Evolutionary conservation across 2,888 invertebrate species (phyloP), one percentile per base, ranked within the genome.

Genomic region (Andrena dorsata): DNA sequence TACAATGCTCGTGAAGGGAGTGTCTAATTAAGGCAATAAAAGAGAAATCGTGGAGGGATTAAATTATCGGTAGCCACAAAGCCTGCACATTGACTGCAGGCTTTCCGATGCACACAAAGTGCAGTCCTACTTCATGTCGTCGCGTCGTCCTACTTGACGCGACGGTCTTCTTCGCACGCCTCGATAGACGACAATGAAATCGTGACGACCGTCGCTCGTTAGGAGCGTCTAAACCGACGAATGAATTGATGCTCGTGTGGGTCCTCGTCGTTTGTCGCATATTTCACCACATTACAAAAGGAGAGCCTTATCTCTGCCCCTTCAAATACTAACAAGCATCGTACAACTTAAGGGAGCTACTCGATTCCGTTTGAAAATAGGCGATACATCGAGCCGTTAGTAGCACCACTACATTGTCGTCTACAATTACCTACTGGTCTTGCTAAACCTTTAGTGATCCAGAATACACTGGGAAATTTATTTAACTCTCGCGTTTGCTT

Each of bases 121-220:
- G 51, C 73, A 47, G 49, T 73, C 16, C 32, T 53, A 49, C 64
- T 47, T 81, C 30, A 32, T n/a, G n/a, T 47, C 47, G 64, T 56
- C 68, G 49, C 49, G 81, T n/a, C 64, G 47, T 23, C n/a, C 23
- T 72, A 51, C 73, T 78, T 26, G 70, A 75, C 53, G 41, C 51
- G 53, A 53, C 70, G 10, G 51, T 56, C 56, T 71, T 66, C 61
- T 53, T 49, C 10, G 10, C 61, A 41, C 49, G 35, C 16, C 35
- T 51, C 72, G 69, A 49, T 49, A 49, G 13, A 68, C 80, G 16
- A 51, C 64, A 82, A 68, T 71, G 76, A n/a, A 73, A 61, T 71
- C 60, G 66, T 69, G 35, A 20, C 51, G 2, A 60, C 32, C 56
- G 41, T 70, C 35, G 23, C 51, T 69, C 51, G 64, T 79, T 69